These are phyloP conservation scores for Amblyteles armatorius DNA, from an alignment of 2,888 invertebrate genomes.

Conservation along the genomic window DNA sequence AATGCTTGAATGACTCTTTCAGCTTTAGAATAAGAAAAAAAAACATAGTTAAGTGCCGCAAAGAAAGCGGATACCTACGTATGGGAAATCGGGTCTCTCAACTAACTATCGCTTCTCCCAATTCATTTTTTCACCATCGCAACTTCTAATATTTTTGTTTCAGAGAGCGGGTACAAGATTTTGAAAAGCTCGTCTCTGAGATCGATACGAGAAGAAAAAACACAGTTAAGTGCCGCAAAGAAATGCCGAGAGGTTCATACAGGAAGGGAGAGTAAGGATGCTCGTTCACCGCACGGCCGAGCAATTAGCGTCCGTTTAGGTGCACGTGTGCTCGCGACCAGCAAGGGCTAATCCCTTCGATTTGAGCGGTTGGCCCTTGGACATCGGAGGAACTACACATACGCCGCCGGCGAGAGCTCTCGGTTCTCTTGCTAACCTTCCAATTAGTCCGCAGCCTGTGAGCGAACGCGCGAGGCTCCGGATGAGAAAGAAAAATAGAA, in stretches of 20 bases:
- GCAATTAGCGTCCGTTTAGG: conserved; percentile 82
- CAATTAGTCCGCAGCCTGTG: conserved; percentile 59
- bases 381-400: conserved; percentile 26
- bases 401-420: conserved; percentile 39
- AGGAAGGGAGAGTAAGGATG: conserved; percentile 19
- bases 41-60: too few species aligned
- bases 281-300: conserved; percentile 63
- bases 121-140: background rate
- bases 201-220: background rate
- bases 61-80: too few species aligned
- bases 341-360: conserved; percentile 78
- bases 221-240: conserved; percentile 23
- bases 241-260: background rate
- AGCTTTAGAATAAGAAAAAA: too few species aligned
- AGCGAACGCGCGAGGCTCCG: conserved; percentile 4
- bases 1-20: too few species aligned
- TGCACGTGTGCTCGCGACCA: conserved; percentile 78
- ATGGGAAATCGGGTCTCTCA: too few species aligned
- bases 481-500: conserved; percentile 43
- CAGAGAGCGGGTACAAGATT: background rate
- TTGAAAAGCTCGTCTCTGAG: background rate
- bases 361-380: conserved; percentile 57
- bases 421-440: conserved; percentile 49
- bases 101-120: too few species aligned
- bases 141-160: background rate